Conservation (phyloP, 2,113 vertebrate genomes). For the Coptodon bakossiorum region DNA sequence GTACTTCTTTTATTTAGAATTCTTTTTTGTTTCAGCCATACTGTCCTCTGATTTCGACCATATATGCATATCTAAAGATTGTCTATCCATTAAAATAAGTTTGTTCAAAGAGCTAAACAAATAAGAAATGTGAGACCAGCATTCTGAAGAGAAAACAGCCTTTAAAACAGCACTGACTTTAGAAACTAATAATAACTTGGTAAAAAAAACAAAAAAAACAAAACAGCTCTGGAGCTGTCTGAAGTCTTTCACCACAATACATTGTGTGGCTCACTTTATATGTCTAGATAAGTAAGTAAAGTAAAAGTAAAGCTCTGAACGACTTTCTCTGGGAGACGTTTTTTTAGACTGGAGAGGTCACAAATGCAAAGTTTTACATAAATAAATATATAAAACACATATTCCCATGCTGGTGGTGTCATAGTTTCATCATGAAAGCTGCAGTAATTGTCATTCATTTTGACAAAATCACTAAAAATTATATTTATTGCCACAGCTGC, state of each 20-base stretch:
- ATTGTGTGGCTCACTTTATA: background rate
- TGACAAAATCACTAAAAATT: background rate
- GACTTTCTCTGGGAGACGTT: fast-evolving
- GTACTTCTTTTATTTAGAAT: fast-evolving
- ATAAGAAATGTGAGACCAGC: background rate
- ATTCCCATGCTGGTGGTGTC: fast-evolving
- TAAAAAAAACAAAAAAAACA: background rate
- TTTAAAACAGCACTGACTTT: background rate
- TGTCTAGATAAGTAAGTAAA: background rate
- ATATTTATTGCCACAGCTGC: background rate
- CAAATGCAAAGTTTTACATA: background rate
- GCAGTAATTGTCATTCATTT: background rate
- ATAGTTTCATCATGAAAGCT: background rate
- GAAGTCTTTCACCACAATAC: background rate
- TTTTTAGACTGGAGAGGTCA: background rate
- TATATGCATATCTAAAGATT: background rate
- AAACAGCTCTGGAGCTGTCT: background rate
- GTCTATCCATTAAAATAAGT: no score
- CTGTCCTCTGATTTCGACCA: fast-evolving
- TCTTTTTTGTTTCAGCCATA: background rate
- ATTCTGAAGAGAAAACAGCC: background rate
- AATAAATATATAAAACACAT: background rate
- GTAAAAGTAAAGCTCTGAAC: background rate
- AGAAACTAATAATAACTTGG: background rate
- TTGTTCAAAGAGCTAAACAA: background rate